Evolutionary conservation across 1,140 invertebrate species (phyloP), one percentile per base, ranked within the genome.

Genomic region (Megathymus violae): DNA sequence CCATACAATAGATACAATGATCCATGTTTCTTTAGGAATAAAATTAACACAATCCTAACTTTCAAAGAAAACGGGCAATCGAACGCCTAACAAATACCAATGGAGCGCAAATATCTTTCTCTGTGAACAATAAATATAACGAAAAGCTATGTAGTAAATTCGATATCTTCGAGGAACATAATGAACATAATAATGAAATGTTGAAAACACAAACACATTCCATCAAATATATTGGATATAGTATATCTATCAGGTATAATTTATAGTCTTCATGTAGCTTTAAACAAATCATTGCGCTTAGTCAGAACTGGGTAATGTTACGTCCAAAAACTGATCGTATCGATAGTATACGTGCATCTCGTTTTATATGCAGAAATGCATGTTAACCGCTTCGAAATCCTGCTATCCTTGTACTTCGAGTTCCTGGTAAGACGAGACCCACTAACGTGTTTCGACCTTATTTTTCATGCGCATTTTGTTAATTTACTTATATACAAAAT

Each of bases 331-430:
- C 15, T 15, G 16, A 46, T 46, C 10, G 25, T 43, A 58, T 19
- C 41, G 6, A 58, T 36, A 22, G 41, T 17, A 67, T 44, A 52
- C 51, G 19, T 65, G 62, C 52, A 62, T 54, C 48, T 62, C 41
- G 62, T 44, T 67, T 67, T 73, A 58, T 73, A 71, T 69, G 58
- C 60, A 74, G 41, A 69, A 71, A 73, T 85, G 82, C 79, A 87
- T 78, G 54, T 52, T 14, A 40, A 82, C 65, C 64, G 65, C 79
- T 82, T 67, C 67, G 74, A 62, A 61, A 70, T 82, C 80, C 82
- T 89, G 85, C 59, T 71, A 56, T 85, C 87, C 87, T 82, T 75
- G 84, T 89, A 76, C 69, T 69, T 65, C 63, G 76, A 89, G 87
- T 88, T 89, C 87, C 87, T 88, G 87, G 82, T 89, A 80, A 78